These are phyloP conservation scores for Xylocampa areola DNA, from an alignment of 2,888 invertebrate species.

Conservation along the genomic window DNA sequence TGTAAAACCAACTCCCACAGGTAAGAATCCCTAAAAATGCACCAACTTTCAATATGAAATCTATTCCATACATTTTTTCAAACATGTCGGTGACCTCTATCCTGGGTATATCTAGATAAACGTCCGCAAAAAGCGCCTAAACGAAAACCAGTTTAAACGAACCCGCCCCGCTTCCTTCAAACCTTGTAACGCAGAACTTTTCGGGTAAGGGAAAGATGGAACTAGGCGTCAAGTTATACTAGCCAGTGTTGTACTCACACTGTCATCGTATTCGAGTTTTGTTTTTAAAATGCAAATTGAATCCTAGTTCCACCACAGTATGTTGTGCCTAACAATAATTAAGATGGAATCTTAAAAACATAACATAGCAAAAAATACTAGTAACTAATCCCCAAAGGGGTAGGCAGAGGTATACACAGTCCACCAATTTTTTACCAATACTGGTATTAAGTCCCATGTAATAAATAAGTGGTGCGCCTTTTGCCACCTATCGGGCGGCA, in stretches of 20 bases:
- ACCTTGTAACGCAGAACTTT: constrained; percentile 4
- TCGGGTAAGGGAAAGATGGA: constrained; percentile 20
- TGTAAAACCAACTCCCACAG: no score
- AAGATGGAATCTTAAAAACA: constrained; percentile 23
- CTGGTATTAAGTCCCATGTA: no score
- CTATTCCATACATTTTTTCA: constrained; percentile 37
- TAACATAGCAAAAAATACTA: no score
- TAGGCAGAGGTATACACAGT: no score
- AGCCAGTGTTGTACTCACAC: constrained; percentile 40
- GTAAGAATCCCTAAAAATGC: constrained; percentile 15
- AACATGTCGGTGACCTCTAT: constrained; percentile 41
- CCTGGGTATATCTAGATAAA: constrained; percentile 62
- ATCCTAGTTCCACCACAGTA: constrained; percentile 56
- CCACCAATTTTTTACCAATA: no score
- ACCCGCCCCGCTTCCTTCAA: constrained; percentile 19
- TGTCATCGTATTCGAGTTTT: constrained; percentile 53
- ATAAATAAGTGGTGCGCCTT: no score
- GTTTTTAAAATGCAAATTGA: constrained; percentile 71
- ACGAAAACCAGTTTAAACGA: constrained; percentile 43
- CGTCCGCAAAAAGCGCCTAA: constrained; percentile 57
- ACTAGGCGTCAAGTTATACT: constrained; percentile 26
- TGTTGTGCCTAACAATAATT: constrained; percentile 38
- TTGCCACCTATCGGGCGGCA: no score
- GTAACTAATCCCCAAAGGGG: no score
- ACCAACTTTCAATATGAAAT: constrained; percentile 40